Evolutionary conservation across 2,113 vertebrate species (phyloP).

Genomic region (Nothobranchius furzeri): DNA sequence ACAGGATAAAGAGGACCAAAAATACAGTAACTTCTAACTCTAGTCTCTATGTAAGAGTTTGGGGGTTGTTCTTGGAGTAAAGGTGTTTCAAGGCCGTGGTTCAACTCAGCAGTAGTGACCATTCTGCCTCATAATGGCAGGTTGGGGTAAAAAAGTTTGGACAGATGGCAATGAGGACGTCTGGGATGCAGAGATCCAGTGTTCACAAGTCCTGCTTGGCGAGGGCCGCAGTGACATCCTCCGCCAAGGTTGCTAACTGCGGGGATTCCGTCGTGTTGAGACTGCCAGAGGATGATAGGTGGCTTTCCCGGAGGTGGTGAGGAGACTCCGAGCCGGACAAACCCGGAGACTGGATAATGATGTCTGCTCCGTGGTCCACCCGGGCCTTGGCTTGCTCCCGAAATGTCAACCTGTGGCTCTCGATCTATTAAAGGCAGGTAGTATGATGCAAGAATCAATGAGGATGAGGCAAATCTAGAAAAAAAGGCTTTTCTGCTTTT

Average conservation of each 20-base stretch:
- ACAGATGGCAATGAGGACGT: slow-evolving; percentile 33
- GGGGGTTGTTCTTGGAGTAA: slow-evolving; percentile 32
- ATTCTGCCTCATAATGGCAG: slow-evolving; percentile 39
- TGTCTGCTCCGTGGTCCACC: slow-evolving; percentile 94
- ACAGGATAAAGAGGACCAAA: slow-evolving; percentile 43
- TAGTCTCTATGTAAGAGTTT: slow-evolving; percentile 57
- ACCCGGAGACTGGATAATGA: slow-evolving; percentile 88
- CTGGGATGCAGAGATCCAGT: slow-evolving; percentile 22
- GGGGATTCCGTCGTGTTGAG: slow-evolving; percentile 96
- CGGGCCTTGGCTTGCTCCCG: slow-evolving; percentile 91
- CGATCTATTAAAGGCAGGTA: slow-evolving; percentile 83
- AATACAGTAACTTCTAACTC: slow-evolving; percentile 60
- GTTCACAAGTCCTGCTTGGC: slow-evolving; percentile 99
- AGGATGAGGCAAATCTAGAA: too few species aligned
- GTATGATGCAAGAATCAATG: slow-evolving; percentile 43
- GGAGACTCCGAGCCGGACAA: slow-evolving; percentile 88
- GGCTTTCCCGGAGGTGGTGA: slow-evolving; percentile 85
- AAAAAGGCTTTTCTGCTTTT: too few species aligned
- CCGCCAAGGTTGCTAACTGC: slow-evolving; percentile 93
- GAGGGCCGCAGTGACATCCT: slow-evolving; percentile 96
- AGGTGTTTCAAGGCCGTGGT: slow-evolving; percentile 46
- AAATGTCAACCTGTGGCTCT: slow-evolving; percentile 93
- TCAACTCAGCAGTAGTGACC: slow-evolving; percentile 26
- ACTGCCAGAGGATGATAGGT: slow-evolving; percentile 95
- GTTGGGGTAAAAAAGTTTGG: slow-evolving; percentile 46